These are phyloP conservation scores for Morone saxatilis DNA, from an alignment of 2,113 vertebrate species.

Conservation along the genomic window DNA sequence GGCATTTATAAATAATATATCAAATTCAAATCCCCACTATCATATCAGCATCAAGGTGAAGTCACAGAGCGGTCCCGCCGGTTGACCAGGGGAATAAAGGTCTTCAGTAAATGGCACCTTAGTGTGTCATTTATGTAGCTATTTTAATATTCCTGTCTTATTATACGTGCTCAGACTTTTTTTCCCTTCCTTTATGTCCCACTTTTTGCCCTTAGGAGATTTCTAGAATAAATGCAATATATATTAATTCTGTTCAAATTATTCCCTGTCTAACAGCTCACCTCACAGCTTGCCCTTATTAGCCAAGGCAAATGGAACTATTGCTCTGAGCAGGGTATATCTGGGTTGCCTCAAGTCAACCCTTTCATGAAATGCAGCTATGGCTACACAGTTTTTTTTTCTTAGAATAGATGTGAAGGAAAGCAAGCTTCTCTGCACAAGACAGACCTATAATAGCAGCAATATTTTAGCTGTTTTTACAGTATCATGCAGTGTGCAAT, in stretches of 20 bases:
- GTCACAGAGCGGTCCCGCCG: background rate
- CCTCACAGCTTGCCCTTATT: slow-evolving; percentile 77
- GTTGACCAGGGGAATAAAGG: slow-evolving; percentile 45
- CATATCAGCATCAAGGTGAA: slow-evolving; percentile 19
- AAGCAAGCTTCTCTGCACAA: slow-evolving; percentile 40
- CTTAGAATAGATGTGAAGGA: slow-evolving; percentile 47
- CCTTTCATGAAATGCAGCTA: slow-evolving; percentile 46
- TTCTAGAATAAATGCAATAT: slow-evolving; percentile 69
- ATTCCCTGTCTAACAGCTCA: slow-evolving; percentile 70
- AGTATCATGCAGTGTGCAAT: background rate
- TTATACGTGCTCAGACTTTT: slow-evolving; percentile 54
- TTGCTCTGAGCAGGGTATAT: slow-evolving; percentile 62
- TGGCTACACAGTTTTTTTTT: slow-evolving; percentile 27
- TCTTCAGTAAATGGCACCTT: slow-evolving; percentile 56
- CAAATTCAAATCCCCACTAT: slow-evolving; percentile 18
- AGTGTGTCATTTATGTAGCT: slow-evolving; percentile 61
- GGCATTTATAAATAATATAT: slow-evolving; percentile 42
- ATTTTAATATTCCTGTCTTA: slow-evolving; percentile 74
- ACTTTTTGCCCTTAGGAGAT: slow-evolving; percentile 63
- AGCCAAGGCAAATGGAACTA: slow-evolving; percentile 69
- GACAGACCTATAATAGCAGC: background rate
- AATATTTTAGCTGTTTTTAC: background rate
- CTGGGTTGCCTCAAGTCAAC: slow-evolving; percentile 60
- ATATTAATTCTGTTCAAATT: slow-evolving; percentile 72
- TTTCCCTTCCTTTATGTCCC: slow-evolving; percentile 45